These are phyloP conservation scores for Bucorvus abyssinicus DNA, from an alignment of 2,797 vertebrate species.

Conservation along the genomic window DNA sequence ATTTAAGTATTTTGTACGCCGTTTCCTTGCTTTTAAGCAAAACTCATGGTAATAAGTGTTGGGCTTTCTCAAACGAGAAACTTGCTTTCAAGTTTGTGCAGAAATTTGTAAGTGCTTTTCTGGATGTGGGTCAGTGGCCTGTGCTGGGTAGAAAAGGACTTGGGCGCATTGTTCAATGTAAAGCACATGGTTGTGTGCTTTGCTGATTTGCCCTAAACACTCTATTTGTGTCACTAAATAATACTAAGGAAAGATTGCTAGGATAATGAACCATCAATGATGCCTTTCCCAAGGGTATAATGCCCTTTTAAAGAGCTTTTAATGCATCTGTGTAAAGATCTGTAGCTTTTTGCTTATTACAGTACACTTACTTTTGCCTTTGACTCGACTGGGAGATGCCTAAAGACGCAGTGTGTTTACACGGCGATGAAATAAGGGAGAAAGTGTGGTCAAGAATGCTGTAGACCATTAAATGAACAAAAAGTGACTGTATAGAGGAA, in stretches of 20 bases:
- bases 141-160: not conserved
- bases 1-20: not conserved
- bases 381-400: not conserved
- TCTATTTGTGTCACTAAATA: not conserved
- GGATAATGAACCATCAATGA: not conserved
- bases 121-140: not conserved
- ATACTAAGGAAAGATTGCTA: not conserved
- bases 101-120: not conserved
- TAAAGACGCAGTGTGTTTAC: not conserved
- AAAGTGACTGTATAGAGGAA: not conserved
- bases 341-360: not conserved
- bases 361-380: not conserved
- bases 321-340: not conserved
- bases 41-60: not conserved
- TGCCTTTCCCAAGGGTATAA: not conserved
- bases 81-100: not conserved
- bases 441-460: not conserved
- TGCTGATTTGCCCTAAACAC: not conserved
- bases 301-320: not conserved
- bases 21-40: slow-evolving; percentile 12
- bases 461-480: not conserved
- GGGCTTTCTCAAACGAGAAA: not conserved
- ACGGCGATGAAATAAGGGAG: not conserved
- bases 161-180: not conserved
- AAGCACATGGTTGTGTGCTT: not conserved